Conservation (phyloP, 2,113 vertebrate genomes). For the Bungarus multicinctus region DNA sequence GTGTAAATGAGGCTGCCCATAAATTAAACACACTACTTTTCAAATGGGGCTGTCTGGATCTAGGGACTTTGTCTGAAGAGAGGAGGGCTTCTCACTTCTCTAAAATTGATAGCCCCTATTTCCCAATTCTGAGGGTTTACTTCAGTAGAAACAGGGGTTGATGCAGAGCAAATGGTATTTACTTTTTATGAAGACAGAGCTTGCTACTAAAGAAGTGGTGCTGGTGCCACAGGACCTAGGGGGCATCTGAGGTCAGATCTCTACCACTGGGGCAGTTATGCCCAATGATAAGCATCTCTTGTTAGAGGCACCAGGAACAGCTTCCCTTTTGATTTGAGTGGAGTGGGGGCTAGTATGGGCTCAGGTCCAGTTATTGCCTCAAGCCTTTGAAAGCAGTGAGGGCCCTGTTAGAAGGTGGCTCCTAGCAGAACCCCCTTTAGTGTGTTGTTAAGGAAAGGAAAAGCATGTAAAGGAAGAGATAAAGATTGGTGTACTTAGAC, state of each 20-base stretch:
- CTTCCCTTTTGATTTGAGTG: constrained; percentile 26
- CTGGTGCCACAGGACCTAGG: not conserved
- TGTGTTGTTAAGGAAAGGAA: not conserved
- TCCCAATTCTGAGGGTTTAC: not conserved
- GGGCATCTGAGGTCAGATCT: constrained; percentile 21
- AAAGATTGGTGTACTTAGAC: not conserved
- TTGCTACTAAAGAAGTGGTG: not conserved
- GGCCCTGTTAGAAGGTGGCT: not conserved
- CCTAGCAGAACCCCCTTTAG: accelerated
- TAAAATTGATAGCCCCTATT: not conserved
- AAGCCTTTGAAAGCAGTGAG: not conserved
- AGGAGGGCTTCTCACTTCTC: not conserved
- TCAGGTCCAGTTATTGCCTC: not conserved
- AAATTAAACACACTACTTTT: not conserved
- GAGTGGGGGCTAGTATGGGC: not conserved
- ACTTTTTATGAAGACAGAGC: not conserved
- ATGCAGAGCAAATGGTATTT: not conserved
- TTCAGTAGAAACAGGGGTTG: not conserved
- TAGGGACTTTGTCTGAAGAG: not conserved
- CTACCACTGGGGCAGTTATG: not conserved
- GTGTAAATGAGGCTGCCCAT: not conserved
- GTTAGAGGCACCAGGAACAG: not conserved
- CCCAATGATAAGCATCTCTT: not conserved
- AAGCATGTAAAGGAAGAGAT: not conserved
- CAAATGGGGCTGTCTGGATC: not conserved